Evolutionary conservation across 2,888 invertebrate genomes (phyloP).

Genomic region (Melieria crassipennis): DNA sequence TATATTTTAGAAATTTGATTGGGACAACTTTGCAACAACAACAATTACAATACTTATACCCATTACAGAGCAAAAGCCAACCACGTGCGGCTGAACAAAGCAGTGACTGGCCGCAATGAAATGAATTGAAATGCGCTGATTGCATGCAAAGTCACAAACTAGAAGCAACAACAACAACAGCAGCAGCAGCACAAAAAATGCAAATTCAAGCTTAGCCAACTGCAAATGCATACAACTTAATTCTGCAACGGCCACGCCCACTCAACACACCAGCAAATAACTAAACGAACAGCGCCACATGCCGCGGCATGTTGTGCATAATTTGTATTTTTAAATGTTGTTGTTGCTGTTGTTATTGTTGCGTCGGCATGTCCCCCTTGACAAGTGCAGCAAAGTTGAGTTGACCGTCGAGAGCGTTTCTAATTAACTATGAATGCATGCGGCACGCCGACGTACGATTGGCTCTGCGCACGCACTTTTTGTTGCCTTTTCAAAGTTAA

Average conservation of each 20-base stretch:
- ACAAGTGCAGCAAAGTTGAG: too few species aligned
- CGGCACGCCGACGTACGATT: neutral
- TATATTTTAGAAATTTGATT: too few species aligned
- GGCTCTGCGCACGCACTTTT: neutral
- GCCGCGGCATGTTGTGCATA: too few species aligned
- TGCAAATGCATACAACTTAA: constrained; percentile 7
- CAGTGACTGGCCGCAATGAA: neutral
- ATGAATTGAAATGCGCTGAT: constrained; percentile 4
- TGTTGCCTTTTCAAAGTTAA: constrained; percentile 1
- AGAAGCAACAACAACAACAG: neutral
- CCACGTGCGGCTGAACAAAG: too few species aligned
- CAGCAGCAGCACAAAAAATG: neutral
- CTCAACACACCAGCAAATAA: neutral
- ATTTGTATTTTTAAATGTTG: too few species aligned
- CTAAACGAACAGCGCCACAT: too few species aligned
- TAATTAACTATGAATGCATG: neutral
- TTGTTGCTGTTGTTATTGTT: too few species aligned
- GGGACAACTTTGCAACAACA: too few species aligned
- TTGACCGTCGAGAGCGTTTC: too few species aligned
- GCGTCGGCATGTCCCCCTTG: too few species aligned
- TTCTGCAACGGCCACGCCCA: constrained; percentile 1
- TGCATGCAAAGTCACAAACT: constrained; percentile 1
- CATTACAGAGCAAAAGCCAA: too few species aligned
- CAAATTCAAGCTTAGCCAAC: neutral
- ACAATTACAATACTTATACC: too few species aligned